Base-by-base conservation (phyloP, 2,888 invertebrate species). In the Malacosoma neustria region DNA sequence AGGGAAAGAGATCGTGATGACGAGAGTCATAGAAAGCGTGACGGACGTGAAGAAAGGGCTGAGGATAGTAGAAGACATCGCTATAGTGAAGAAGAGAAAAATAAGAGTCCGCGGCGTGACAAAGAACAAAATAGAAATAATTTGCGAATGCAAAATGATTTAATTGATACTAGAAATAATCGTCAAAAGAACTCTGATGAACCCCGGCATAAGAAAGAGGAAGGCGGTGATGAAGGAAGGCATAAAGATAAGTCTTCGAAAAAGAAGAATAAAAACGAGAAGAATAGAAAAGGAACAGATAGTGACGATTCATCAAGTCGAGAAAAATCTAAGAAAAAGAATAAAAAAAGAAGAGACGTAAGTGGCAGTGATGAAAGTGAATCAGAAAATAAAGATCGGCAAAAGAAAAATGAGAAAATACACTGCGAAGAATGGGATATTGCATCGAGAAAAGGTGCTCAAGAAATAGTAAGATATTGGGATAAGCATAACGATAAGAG, bases 401-500 rank as follows among this genome's bases (percentile, higher is more conserved):
- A 30, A 12, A 32, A 39, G n/a, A 35, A 33, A 32, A 38, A 11
- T 14, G 36, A 32, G n/a, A 31, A 40, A 12, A 29, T 11, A 7
- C 2, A 22, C 9, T 7, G 22, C 22, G 6, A 22, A 22, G 22
- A 22, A 9, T 22, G 22, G 22, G 22, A 22, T 22, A 22, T 22
- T 7, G 6, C 22, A 4, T 22, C 22, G 44, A 43, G 53, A n/a
- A 48, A 34, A 3, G 54, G 54, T 32, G 31, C 47, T 29, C 42
- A 41, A 13, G 55, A 54, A 14, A 40, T 43, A 6, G 48, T 54
- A 1, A 48, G 62, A n/a, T 65, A 61, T 35, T 65, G 65, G 61
- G 61, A 69, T 14, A 50, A 46, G 7, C 48, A 48, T 22, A 49
- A 56, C 34, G 40, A 43, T n/a, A 45, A 49, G 7, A 42, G 43